These are phyloP conservation scores for Nothobranchius furzeri DNA, from an alignment of 2,113 vertebrate species.

Conservation along the genomic window DNA sequence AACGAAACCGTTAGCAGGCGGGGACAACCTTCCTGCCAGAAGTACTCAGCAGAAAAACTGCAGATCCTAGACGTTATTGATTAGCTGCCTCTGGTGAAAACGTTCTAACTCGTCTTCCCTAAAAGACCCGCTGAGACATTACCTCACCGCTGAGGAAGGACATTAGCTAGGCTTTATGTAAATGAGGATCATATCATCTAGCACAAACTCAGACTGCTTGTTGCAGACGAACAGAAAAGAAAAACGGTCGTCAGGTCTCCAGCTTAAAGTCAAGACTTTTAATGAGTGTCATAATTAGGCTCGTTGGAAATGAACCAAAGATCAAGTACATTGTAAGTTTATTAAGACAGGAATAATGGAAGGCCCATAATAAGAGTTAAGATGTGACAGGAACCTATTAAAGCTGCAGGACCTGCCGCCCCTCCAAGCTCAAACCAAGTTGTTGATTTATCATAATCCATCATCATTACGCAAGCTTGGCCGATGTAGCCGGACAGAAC, in stretches of 20 bases:
- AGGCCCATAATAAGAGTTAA: not conserved
- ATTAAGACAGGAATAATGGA: constrained; percentile 15
- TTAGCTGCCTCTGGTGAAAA: constrained; percentile 67
- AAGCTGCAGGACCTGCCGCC: not conserved
- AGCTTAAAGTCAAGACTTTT: constrained; percentile 70
- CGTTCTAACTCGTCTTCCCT: constrained; percentile 64
- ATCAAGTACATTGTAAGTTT: constrained; percentile 50
- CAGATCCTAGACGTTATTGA: constrained; percentile 62
- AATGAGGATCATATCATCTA: constrained; percentile 64
- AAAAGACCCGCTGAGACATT: constrained; percentile 72
- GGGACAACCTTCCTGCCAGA: constrained; percentile 48
- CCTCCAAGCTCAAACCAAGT: not conserved
- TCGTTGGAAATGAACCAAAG: constrained; percentile 64
- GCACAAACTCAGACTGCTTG: constrained; percentile 27
- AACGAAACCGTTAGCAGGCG: constrained; percentile 4
- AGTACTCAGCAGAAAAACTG: constrained; percentile 54
- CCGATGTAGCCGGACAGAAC: constrained; percentile 53
- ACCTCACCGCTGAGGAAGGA: constrained; percentile 75
- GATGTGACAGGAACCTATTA: constrained; percentile 6
- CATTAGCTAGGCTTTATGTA: constrained; percentile 75
- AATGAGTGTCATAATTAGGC: constrained; percentile 68
- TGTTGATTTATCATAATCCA: constrained; percentile 18
- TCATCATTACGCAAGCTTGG: constrained; percentile 44
- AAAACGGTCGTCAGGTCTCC: constrained; percentile 9
- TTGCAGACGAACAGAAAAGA: constrained; percentile 46